Evolutionary conservation across 2,113 vertebrate genomes (phyloP).

Genomic region (Cepphus grylle): DNA sequence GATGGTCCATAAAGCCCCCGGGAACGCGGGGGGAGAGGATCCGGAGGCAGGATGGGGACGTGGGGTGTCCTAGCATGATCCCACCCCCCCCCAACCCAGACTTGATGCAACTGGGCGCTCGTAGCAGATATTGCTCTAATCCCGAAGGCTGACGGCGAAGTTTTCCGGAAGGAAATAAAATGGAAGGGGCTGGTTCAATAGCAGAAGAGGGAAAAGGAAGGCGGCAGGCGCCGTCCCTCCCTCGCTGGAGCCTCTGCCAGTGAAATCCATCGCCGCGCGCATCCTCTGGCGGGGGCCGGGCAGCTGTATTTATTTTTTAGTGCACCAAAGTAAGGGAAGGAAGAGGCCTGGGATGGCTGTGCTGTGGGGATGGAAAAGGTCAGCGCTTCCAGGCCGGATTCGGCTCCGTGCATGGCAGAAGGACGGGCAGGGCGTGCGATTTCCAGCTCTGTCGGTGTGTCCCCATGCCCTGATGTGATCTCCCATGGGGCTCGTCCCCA

Average conservation of each 20-base stretch:
- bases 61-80: background rate
- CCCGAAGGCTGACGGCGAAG: background rate
- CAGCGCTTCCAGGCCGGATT: background rate
- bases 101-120: background rate
- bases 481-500: background rate
- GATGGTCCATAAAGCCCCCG: background rate
- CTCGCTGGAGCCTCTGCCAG: background rate
- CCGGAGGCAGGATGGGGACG: background rate
- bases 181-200: background rate
- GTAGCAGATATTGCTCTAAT: background rate
- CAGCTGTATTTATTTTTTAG: background rate
- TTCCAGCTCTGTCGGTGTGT: background rate
- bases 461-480: background rate
- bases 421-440: background rate
- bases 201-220: background rate
- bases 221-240: background rate
- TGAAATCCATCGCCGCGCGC: background rate
- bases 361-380: background rate
- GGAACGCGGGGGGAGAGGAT: rapidly evolving
- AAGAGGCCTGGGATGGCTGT: background rate
- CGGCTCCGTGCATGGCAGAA: rapidly evolving
- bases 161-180: background rate
- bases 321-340: background rate
- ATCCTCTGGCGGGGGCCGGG: background rate
- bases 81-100: background rate